Conservation (phyloP, 2,888 invertebrate species). For the Nephrocerus scutellatus region DNA sequence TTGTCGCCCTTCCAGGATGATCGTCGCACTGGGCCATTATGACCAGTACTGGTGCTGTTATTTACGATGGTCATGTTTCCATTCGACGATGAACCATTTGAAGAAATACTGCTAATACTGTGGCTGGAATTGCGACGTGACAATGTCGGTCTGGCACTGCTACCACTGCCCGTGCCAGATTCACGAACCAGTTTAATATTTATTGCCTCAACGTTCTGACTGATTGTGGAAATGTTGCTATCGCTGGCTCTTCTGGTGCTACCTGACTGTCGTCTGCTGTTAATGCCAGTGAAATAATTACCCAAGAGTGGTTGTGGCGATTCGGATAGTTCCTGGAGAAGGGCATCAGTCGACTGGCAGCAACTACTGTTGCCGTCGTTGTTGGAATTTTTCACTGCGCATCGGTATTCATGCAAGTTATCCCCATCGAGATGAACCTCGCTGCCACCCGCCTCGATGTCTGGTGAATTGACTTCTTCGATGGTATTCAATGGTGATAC, state of each 20-base stretch:
- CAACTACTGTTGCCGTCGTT: conserved; percentile 34
- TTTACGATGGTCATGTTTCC: conserved; percentile 15
- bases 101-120: conserved; percentile 19
- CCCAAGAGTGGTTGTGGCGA: conserved; percentile 1
- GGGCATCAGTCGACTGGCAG: conserved; percentile 41
- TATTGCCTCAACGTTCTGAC: conserved; percentile 13
- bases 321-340: conserved; percentile 28
- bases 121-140: conserved; percentile 19
- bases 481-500: conserved; percentile 42
- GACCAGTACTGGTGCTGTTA: conserved; percentile 11
- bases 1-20: conserved; percentile 36
- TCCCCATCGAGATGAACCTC: conserved; percentile 33
- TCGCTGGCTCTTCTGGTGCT: conserved; percentile 2
- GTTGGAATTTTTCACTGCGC: conserved; percentile 35
- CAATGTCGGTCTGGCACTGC: conserved; percentile 12
- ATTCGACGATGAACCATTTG: conserved; percentile 10
- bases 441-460: conserved; percentile 24
- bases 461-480: conserved; percentile 41
- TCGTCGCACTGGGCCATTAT: conserved; percentile 29
- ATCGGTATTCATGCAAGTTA: conserved; percentile 30
- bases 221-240: conserved; percentile 19
- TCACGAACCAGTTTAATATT: conserved; percentile 19
- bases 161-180: neutral
- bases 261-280: conserved; percentile 2
- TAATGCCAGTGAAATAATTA: neutral